Evolutionary conservation across 2,888 invertebrate species (phyloP).

Genomic region (Harpalus rubripes): DNA sequence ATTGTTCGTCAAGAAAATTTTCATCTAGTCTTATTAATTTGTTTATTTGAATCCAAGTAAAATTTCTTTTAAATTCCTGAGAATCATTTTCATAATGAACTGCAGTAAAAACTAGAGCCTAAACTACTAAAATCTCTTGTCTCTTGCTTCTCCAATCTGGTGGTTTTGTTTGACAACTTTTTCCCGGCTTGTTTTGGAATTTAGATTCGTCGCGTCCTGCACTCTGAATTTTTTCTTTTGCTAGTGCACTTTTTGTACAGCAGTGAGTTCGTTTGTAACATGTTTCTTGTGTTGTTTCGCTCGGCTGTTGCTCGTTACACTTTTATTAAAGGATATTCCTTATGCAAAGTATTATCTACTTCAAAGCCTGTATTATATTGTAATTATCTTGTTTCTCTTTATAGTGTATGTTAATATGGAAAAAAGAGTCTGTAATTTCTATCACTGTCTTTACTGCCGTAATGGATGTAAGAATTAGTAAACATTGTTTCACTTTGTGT

Average conservation of each 20-base stretch:
- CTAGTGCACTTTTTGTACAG: neutral
- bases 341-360: constrained; percentile 10
- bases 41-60: neutral
- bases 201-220: neutral
- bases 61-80: neutral
- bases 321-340: constrained; percentile 14
- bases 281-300: neutral
- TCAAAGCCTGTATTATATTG: constrained; percentile 14
- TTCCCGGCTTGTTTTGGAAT: neutral
- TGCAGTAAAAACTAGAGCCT: neutral
- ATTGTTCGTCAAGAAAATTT: neutral
- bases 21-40: neutral
- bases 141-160: neutral
- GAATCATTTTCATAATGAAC: neutral
- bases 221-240: neutral
- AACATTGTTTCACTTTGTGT: no score
- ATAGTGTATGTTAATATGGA: neutral
- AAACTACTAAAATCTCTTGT: neutral
- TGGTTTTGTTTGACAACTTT: neutral
- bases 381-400: constrained; percentile 22
- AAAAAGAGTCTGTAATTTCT: neutral
- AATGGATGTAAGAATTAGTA: neutral
- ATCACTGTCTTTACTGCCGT: neutral
- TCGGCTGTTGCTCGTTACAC: neutral
- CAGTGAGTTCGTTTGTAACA: neutral